Base-by-base conservation (phyloP, 2,888 invertebrate genomes). In the Gonocerus acuteangulatus region DNA sequence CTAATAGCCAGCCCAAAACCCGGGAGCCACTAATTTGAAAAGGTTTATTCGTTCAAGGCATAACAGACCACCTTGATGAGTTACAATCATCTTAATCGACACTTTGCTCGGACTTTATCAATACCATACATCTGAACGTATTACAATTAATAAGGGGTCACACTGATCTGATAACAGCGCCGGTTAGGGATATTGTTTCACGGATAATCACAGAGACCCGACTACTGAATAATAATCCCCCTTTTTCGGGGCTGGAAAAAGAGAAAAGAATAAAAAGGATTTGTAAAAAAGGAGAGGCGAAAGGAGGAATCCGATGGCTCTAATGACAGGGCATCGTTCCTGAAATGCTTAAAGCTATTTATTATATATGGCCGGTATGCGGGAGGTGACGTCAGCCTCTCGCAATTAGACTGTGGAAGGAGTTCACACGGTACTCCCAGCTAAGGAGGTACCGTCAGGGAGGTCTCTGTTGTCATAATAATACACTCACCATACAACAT, bases 1-100 rank as follows among this genome's bases (percentile, higher is more conserved):
- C n/a, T 42, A n/a, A 51, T 23, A 34, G 51, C 51, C 32, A 27
- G 4, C 27, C 27, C 27, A 27, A 27, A 27, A 27, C 27, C 27
- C 27, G 27, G 27, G 27, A 27, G 27, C 27, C 27, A 27, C 27
- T 27, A 27, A 27, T 27, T 27, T 27, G 9, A 27, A 9, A 27
- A 27, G 27, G 4, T 9, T 27, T 27, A n/a, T n/a, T n/a, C n/a
- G n/a, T n/a, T n/a, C n/a, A n/a, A n/a, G n/a, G n/a, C n/a, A n/a
- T 27, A 27, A 4, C 27, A 27, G 27, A 27, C 4, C 27, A 6
- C 27, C 27, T 6, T 27, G 54, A 54, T 54, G 39, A 54, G 39
- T 54, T 54, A 54, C 45, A 57, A 57, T 57, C 47, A 57, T 57
- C 47, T 45, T 47, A 57, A 57, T 57, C 57, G 57, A 57, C 57